These are phyloP conservation scores for Zaprionus ornatus DNA, from an alignment of 1,140 invertebrate species.

Conservation along the genomic window DNA sequence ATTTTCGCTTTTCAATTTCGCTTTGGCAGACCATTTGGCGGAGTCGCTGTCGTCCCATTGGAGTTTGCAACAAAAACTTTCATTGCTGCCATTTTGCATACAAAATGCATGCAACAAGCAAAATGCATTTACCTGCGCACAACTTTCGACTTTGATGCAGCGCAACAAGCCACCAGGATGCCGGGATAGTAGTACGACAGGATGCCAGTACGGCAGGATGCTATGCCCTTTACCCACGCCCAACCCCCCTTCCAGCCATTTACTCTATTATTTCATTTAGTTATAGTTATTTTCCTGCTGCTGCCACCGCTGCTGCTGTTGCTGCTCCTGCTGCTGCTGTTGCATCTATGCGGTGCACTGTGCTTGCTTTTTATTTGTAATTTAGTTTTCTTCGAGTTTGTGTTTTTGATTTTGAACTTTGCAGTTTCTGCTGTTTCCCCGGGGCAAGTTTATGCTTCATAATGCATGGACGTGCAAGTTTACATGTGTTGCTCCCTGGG, in stretches of 20 bases:
- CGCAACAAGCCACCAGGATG: slow-evolving; percentile 31
- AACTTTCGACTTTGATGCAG: slow-evolving; percentile 44
- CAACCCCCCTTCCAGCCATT: slow-evolving; percentile 31
- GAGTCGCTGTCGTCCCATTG: slow-evolving; percentile 32
- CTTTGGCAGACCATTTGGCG: slow-evolving; percentile 62
- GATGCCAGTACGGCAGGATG: slow-evolving; percentile 2
- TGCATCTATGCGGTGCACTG: slow-evolving; percentile 34
- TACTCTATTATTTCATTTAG: slow-evolving; percentile 80
- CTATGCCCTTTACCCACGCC: neutral
- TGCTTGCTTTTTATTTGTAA: slow-evolving; percentile 51
- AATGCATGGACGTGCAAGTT: slow-evolving; percentile 55
- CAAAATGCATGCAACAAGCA: slow-evolving; percentile 77
- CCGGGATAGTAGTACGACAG: neutral
- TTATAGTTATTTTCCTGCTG: slow-evolving; percentile 49
- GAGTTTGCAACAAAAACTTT: slow-evolving; percentile 64
- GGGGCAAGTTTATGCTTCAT: slow-evolving; percentile 63
- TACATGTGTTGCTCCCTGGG: slow-evolving; percentile 25
- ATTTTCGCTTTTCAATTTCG: slow-evolving; percentile 77
- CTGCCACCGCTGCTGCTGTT: slow-evolving; percentile 4
- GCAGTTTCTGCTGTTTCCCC: slow-evolving; percentile 45
- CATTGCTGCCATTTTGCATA: slow-evolving; percentile 63
- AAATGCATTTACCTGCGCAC: slow-evolving; percentile 73
- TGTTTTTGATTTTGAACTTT: slow-evolving; percentile 80
- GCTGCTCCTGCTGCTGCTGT: slow-evolving; percentile 19
- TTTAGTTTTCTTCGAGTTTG: slow-evolving; percentile 76